Evolutionary conservation across 2,113 vertebrate genomes (phyloP), one percentile per base, ranked within the genome.

Genomic region (Tauraco erythrolophus): DNA sequence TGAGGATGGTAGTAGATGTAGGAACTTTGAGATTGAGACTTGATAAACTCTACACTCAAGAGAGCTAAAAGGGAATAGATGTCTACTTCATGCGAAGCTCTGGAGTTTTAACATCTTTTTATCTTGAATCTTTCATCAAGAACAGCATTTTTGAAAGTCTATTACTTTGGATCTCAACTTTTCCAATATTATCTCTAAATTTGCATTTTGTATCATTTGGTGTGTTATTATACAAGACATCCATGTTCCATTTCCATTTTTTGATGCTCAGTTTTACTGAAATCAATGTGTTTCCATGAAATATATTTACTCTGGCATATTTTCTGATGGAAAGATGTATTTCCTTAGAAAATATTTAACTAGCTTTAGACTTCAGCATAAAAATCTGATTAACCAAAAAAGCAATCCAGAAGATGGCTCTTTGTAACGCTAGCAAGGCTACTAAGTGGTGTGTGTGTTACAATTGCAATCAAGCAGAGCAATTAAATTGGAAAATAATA

Each of bases 211-310:
- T 62, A 53, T 92, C 14, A 53, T 84, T 71, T 92, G 30, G 2
- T 68, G 92, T 94, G 39, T 92, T 88, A 60, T 79, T 83, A 57
- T 76, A 56, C 88, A 85, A 88, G 48, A 64, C 68, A 35, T 90
- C 35, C 12, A 9, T 48, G 53, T 13, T 92, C 39, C 28, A 39
- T 85, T 94, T 94, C 70, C 57, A 72, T 82, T 93, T 93, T 94
- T 35, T 76, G 69, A 68, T 79, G 39, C 30, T 79, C 39, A n/a
- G 4, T 94, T 96, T 90, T 90, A 76, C 66, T 65, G 79, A 90
- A 93, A 83, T 57, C 53, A 79, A 7, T 90, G 65, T 88, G 85
- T 90, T 94, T 33, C 12, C 18, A 76, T 46, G 45, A 53, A 94
- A 80, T 19, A 83, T 76, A 93, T 69, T 69, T 64, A 39, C 88